Evolutionary conservation across 2,888 invertebrate species (phyloP), one percentile per base, ranked within the genome.

Genomic region (Lucinisca nassula): DNA sequence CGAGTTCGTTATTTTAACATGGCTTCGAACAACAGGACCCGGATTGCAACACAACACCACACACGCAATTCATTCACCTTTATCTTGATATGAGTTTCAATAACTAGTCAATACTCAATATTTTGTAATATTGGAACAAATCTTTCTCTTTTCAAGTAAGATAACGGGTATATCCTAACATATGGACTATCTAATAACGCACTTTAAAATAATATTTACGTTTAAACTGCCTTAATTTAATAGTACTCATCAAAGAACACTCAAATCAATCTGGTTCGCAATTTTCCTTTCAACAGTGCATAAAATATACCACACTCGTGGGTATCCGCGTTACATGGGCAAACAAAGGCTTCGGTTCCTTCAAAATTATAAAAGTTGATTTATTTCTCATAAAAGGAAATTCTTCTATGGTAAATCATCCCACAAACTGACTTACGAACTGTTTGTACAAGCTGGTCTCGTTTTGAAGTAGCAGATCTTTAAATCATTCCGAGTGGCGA

Each of bases 131-230:
- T 67, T 35, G 10, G 35, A 67, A 67, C 30, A 3, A 67, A 67
- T 67, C 21, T 67, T 67, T 67, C 67, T 1, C 67, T 32, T 67
- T 67, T 67, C 10, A 67, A 30, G 77, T 67, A 30, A 61, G 89
- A 90, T 90, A 90, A 90, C 78, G 83, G 83, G 45, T 40, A 30
- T 38, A 30, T n/a, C 45, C 27, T 73, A 84, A 82, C 89, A 73
- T 86, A 27, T 21, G 58, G 81, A 85, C 80, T 87, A 84, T 85
- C 85, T 40, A 58, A 77, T 73, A 78, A 72, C 80, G 85, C 84
- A 61, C 82, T 86, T 82, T 90, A 88, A 84, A 86, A 90, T 88
- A 90, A 90, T 88, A 90, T 88, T 90, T 90, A 88, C 86, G 84
- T 88, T 88, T 82, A 79, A 38, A 49, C 85, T 70, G 85, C 87